Percentiles rank a stretch among this genome's conserved stretches.
phyloP scores from a whole-genome alignment of 2,888 invertebrate genomes.

The Volucella bombylans region DNA sequence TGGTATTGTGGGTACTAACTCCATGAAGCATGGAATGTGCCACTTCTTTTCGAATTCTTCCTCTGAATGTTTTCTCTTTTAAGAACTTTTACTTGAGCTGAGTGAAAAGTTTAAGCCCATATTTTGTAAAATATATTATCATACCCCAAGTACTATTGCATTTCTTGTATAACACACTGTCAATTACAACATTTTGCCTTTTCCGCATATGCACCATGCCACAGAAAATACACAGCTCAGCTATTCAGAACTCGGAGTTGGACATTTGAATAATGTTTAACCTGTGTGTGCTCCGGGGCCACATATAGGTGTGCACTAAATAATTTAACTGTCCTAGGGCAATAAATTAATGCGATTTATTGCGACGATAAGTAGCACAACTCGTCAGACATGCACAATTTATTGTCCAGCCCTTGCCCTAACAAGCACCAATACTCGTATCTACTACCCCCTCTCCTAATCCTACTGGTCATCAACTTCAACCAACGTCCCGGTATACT shows the following conservation, averaged over 20 bases:
- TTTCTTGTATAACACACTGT: conserved; percentile 43
- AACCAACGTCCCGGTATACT: neutral
- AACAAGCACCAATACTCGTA: conserved; percentile 41
- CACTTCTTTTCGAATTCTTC: too few species aligned
- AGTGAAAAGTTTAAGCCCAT: too few species aligned
- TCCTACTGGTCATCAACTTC: conserved; percentile 1
- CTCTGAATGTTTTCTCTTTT: too few species aligned
- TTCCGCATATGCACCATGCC: conserved; percentile 33
- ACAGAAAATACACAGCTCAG: conserved; percentile 51
- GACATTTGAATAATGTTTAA: conserved; percentile 73
- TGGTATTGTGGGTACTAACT: too few species aligned
- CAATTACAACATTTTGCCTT: conserved; percentile 19
- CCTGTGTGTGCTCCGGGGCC: conserved; percentile 71
- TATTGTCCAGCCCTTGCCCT: conserved; percentile 55
- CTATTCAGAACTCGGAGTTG: conserved; percentile 44
- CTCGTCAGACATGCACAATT: conserved; percentile 73
- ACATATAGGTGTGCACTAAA: conserved; percentile 74
- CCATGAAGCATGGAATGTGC: too few species aligned
- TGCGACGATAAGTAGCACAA: conserved; percentile 74
- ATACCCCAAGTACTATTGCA: neutral
- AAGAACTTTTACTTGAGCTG: too few species aligned
- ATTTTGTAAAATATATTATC: neutral
- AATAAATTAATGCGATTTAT: conserved; percentile 74
- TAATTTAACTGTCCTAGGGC: conserved; percentile 73
- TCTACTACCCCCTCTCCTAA: neutral